Base-by-base conservation (phyloP, 2,113 vertebrate genomes). In the Actenoides lindsayi region DNA sequence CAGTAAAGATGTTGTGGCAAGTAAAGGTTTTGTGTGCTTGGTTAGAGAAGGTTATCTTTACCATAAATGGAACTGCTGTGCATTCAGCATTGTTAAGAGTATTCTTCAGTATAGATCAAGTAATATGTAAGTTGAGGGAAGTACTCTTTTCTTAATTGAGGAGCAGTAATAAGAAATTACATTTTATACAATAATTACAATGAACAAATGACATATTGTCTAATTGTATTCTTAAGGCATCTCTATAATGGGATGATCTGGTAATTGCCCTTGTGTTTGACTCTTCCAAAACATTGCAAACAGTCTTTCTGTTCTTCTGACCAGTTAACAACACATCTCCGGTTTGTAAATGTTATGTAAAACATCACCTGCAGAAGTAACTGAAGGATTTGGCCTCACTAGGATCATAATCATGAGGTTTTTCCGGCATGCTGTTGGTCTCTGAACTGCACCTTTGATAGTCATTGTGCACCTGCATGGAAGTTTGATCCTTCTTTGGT, bases 391-490 rank as follows among this genome's bases (percentile, higher is more conserved):
- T 80, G 39, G n/a, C 42, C 42, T 92, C 60, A 53, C 25, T 33
- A 63, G 70, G 73, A 31, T 31, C 0, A n/a, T 42, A 74, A 20
- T 67, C 18, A 33, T 11, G 78, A 85, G 28, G 12, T 33, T 84
- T 84, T 78, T 39, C 46, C 62, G 50, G 35, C 44, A 15, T 48
- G 68, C 20, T 63, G 15, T 56, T 56, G 35, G 54, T 20, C n/a
- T 46, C 39, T 48, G 37, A 70, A 37, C 51, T 46, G 48, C 10
- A 14, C 15, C 17, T 85, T 79, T 46, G 11, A 25, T 4, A 51
- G 33, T 25, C 17, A 51, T 35, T 42, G 37, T 79, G 68, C 4
- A 46, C 13, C 33, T 51, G 27, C 18, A 35, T 0, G 0, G n/a
- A 9, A 50, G n/a, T 23, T 93, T 71, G 50, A 37, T 27, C 24